A percentile compares a stretch with the other conserved stretches of the same genome.
Conservation (phyloP, 2,888 invertebrate genomes). For the Drosophila paucipuncta region DNA sequence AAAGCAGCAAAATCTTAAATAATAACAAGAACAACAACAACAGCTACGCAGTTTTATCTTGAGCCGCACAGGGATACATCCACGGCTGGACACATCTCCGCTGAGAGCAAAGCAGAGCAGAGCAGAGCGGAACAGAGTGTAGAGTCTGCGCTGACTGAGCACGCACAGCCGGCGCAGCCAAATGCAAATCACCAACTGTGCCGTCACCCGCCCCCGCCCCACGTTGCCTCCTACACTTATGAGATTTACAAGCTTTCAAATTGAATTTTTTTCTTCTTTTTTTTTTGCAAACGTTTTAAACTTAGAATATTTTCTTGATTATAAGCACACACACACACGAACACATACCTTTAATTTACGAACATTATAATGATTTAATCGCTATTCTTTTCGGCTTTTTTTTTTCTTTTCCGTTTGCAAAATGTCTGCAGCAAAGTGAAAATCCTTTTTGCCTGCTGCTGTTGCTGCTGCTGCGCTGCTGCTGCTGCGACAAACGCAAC, state of each 20-base stretch:
- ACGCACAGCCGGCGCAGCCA: conserved; percentile 53
- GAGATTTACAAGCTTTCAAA: conserved; percentile 22
- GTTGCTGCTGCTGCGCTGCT: conserved; percentile 43
- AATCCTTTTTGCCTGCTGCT: conserved; percentile 52
- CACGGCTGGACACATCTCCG: conserved; percentile 62
- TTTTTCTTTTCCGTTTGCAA: conserved; percentile 9
- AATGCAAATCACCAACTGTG: conserved; percentile 60
- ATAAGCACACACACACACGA: conserved; percentile 8
- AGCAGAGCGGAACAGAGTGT: conserved; percentile 2
- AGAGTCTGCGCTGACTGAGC: conserved; percentile 46
- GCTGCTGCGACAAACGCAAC: conserved; percentile 62
- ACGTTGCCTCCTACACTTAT: not conserved
- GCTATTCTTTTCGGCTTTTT: conserved; percentile 3
- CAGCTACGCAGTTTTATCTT: conserved; percentile 27
- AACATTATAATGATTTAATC: conserved; percentile 30
- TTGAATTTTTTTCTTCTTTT: not conserved
- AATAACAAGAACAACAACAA: conserved; percentile 29
- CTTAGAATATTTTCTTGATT: not conserved
- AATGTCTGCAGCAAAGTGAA: conserved; percentile 54
- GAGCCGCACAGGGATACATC: conserved; percentile 64
- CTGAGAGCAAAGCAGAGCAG: conserved; percentile 19
- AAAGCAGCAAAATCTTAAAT: conserved; percentile 1
- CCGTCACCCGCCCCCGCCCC: not conserved
- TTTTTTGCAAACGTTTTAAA: not conserved
- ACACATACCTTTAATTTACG: conserved; percentile 31